These are phyloP conservation scores for Zosterops lateralis DNA, from an alignment of 2,113 vertebrate species.

Conservation along the genomic window DNA sequence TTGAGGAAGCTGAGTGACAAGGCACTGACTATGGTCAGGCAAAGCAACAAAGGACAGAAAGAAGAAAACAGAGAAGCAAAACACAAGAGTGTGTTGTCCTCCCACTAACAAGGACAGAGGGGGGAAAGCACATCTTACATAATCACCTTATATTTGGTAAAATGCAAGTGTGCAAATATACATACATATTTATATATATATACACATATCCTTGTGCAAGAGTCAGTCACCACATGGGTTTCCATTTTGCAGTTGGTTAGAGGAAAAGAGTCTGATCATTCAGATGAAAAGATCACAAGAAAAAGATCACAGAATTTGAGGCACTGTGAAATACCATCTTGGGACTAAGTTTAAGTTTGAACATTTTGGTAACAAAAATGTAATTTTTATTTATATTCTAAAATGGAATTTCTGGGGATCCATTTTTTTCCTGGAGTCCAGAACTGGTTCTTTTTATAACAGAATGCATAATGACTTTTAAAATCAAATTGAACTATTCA, in stretches of 20 bases:
- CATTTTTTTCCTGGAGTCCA: background rate
- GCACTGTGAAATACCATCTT: background rate
- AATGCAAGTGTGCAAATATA: background rate
- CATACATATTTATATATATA: too few species aligned
- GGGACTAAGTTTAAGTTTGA: background rate
- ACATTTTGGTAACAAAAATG: background rate
- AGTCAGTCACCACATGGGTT: background rate
- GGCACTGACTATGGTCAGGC: background rate
- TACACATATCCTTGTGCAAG: background rate
- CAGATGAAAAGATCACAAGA: background rate
- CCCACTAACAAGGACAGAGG: fast-evolving
- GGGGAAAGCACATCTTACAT: background rate
- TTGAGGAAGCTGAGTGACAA: background rate
- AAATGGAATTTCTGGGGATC: background rate
- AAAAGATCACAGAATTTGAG: background rate
- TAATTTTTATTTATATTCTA: background rate
- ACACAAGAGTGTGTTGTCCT: background rate
- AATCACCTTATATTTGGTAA: background rate
- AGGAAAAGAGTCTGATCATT: background rate
- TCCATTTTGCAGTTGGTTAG: background rate
- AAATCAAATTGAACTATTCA: background rate
- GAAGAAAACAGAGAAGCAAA: background rate
- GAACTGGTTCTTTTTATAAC: background rate
- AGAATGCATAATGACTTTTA: background rate
- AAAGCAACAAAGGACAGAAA: background rate